Evolutionary conservation across 2,797 vertebrate genomes (phyloP).

Genomic region (Linurgus olivaceus): DNA sequence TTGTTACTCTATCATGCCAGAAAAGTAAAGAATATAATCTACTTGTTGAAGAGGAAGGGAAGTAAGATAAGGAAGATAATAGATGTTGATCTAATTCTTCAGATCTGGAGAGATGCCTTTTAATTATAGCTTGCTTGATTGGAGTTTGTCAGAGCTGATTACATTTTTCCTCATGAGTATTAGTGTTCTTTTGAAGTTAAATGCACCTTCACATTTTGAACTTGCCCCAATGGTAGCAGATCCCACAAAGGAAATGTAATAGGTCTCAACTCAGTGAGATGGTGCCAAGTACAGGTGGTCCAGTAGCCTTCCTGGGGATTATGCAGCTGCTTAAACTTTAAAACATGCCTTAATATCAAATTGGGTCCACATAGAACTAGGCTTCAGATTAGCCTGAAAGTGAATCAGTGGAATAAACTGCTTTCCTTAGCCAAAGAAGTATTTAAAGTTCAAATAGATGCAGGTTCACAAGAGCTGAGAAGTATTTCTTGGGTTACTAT

Average conservation of each 20-base stretch:
- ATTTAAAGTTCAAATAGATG: background rate
- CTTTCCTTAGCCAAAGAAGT: background rate
- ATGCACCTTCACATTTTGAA: background rate
- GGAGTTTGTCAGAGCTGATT: background rate
- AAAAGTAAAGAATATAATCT: background rate
- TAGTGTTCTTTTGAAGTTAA: background rate
- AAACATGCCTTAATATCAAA: background rate
- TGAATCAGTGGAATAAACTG: background rate
- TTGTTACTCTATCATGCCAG: background rate
- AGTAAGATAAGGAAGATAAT: background rate
- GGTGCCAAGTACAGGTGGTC: background rate
- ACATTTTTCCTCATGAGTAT: background rate
- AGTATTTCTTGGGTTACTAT: background rate
- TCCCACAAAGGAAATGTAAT: background rate
- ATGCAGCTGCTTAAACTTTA: background rate
- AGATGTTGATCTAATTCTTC: background rate
- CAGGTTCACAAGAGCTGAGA: background rate
- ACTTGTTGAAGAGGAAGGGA: background rate
- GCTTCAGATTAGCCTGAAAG: background rate
- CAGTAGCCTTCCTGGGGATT: background rate
- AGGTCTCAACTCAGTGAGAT: background rate
- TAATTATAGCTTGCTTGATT: slow-evolving; percentile 13
- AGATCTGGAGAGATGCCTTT: background rate
- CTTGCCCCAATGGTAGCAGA: background rate
- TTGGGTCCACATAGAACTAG: background rate